Base-by-base conservation (phyloP, 2,888 invertebrate species). In the Ormyrus labotus region DNA sequence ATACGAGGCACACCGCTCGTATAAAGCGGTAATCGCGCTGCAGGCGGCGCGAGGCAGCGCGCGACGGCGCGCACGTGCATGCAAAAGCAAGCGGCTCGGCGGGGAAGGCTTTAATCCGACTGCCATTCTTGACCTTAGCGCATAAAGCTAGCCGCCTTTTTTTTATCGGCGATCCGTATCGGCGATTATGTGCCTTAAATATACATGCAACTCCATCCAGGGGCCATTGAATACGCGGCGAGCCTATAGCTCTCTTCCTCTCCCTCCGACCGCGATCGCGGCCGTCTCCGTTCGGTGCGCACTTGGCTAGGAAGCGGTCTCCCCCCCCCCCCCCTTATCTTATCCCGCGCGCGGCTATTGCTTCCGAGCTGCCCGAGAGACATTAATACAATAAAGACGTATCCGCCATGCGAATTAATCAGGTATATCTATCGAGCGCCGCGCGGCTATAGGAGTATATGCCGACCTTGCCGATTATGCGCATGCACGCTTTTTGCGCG, bases 331-430 rank as follows among this genome's bases (percentile, higher is more conserved):
- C 9, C 45, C 57, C 50, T 77, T 77, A 79, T 80, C 81, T 77
- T 72, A 74, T 75, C 81, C 79, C 68, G 47, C 45, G 48, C 61
- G 11, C 70, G 50, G 81, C 78, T 19, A 19, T 19, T 19, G 19
- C 19, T 19, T 19, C 19, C 19, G 79, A 72, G 78, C 77, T 64
- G 58, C 80, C 19, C 19, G 19, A 76, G 19, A 76, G 82, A 86
- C 87, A 87, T 89, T 88, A 87, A 88, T 89, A 88, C 88, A 89
- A 90, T 90, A 89, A 89, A 90, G 90, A 90, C 88, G 87, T 19
- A 19, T 90, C 88, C 83, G 81, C 88, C 86, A 87, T 87, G 87
- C 85, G 90, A 89, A 89, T 90, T 89, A 89, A 89, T 89, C 89
- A 85, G 87, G 86, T 86, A 86, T 86, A 86, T 86, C 85, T 85